A percentile compares a stretch with the other conserved stretches of the same genome.
Evolutionary conservation across 2,113 vertebrate species (phyloP).

Genomic region (Sarotherodon lohbergeri): DNA sequence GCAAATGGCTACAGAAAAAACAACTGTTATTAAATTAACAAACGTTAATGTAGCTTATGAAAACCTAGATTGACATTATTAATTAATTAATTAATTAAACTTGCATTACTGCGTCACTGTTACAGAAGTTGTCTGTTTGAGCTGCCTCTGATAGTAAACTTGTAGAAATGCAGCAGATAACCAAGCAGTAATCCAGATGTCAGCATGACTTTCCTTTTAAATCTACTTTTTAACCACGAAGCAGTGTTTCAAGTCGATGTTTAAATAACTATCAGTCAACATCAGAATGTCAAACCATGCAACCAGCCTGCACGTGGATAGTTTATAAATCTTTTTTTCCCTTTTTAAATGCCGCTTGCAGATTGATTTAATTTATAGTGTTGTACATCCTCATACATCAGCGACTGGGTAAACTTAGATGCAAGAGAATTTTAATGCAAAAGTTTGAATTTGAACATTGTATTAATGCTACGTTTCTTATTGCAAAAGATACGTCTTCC

Average conservation of each 20-base stretch:
- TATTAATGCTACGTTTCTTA: neutral
- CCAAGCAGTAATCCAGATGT: neutral
- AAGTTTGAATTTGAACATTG: neutral
- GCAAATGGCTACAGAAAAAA: neutral
- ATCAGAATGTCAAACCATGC: neutral
- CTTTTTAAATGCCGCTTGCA: rapidly evolving
- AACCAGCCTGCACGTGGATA: neutral
- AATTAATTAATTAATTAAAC: neutral
- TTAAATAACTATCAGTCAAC: rapidly evolving
- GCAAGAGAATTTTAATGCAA: neutral
- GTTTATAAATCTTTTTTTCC: neutral
- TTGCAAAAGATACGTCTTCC: neutral
- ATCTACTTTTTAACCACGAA: neutral
- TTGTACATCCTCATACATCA: neutral
- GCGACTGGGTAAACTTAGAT: neutral
- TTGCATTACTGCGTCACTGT: neutral
- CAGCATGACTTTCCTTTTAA: neutral
- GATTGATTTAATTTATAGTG: neutral
- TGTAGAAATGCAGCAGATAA: neutral
- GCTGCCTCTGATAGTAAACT: neutral
- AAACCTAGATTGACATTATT: neutral
- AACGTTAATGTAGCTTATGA: neutral
- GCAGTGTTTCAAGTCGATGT: neutral
- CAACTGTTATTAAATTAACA: neutral
- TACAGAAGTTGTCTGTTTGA: neutral